Percentiles rank a stretch among this genome's conserved stretches.
Evolutionary conservation across 2,888 invertebrate species (phyloP).

Genomic region (Coenonympha arcania): DNA sequence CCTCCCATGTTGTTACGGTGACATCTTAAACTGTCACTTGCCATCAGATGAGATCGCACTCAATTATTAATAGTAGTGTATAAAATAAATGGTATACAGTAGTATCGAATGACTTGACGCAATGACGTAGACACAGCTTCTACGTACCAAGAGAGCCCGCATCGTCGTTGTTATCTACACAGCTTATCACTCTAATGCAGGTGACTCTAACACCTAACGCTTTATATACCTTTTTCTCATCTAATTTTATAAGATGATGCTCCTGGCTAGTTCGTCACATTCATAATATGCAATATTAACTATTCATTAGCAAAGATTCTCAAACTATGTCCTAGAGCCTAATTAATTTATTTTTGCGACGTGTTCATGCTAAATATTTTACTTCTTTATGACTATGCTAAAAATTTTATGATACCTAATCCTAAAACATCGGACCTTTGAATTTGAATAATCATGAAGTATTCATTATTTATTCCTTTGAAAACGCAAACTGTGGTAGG

Average conservation of each 20-base stretch:
- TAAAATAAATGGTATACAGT: too few species aligned
- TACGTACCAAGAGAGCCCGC: slow-evolving; percentile 60
- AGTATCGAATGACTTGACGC: too few species aligned
- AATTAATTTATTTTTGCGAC: slow-evolving; percentile 22
- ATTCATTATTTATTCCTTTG: not conserved
- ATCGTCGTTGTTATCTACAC: slow-evolving; percentile 57
- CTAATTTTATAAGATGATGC: slow-evolving; percentile 52
- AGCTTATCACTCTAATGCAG: slow-evolving; percentile 56
- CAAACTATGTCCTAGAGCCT: slow-evolving; percentile 42
- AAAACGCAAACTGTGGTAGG: too few species aligned
- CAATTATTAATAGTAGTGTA: too few species aligned
- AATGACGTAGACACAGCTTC: slow-evolving; percentile 4
- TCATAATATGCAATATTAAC: slow-evolving; percentile 52
- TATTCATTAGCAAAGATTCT: slow-evolving; percentile 53
- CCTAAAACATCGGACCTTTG: not conserved
- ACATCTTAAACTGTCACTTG: too few species aligned
- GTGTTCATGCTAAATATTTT: slow-evolving; percentile 4
- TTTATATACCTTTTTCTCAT: slow-evolving; percentile 68
- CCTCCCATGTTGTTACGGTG: too few species aligned
- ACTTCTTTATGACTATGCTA: slow-evolving; percentile 8
- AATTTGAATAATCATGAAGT: not conserved
- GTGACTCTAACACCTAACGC: slow-evolving; percentile 48
- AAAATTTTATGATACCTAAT: slow-evolving; percentile 2
- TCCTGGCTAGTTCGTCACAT: slow-evolving; percentile 54
- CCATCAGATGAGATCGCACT: too few species aligned